phyloP scores from a whole-genome alignment of 2,113 vertebrate species.

The Cheirogaleus medius region DNA sequence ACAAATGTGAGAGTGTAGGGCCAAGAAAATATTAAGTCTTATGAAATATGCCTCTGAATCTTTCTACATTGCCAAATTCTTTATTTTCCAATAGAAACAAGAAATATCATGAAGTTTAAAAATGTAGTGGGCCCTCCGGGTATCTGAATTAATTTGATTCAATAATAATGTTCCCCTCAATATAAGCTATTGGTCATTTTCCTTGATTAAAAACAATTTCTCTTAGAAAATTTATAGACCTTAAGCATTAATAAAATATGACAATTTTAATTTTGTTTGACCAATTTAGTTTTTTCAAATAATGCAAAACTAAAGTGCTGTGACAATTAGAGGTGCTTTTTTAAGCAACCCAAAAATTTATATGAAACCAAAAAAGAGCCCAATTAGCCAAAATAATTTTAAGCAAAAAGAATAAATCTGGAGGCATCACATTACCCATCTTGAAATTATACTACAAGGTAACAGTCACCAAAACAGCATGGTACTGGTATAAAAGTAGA shows the following conservation, averaged over 20 bases:
- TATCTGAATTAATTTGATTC: neutral
- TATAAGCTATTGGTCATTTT: neutral
- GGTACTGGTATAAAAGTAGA: too few species aligned
- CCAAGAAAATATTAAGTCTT: neutral
- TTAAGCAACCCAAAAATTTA: too few species aligned
- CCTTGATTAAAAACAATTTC: neutral
- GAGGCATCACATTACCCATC: too few species aligned
- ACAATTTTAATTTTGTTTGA: slow-evolving; percentile 29
- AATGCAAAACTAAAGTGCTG: neutral
- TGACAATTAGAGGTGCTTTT: neutral
- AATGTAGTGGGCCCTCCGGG: neutral
- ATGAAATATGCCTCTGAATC: neutral
- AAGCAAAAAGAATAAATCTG: too few species aligned
- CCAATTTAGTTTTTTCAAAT: neutral
- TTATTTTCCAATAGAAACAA: neutral
- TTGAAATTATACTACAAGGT: too few species aligned
- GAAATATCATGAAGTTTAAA: neutral
- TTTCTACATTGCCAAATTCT: neutral
- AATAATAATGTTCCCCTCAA: neutral
- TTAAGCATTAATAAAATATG: neutral
- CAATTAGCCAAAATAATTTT: too few species aligned
- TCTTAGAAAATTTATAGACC: neutral
- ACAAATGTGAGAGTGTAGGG: neutral
- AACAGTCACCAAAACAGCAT: too few species aligned
- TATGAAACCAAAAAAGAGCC: too few species aligned